phyloP scores from a whole-genome alignment of 2,113 vertebrate genomes.

The Hemibagrus wyckioides region DNA sequence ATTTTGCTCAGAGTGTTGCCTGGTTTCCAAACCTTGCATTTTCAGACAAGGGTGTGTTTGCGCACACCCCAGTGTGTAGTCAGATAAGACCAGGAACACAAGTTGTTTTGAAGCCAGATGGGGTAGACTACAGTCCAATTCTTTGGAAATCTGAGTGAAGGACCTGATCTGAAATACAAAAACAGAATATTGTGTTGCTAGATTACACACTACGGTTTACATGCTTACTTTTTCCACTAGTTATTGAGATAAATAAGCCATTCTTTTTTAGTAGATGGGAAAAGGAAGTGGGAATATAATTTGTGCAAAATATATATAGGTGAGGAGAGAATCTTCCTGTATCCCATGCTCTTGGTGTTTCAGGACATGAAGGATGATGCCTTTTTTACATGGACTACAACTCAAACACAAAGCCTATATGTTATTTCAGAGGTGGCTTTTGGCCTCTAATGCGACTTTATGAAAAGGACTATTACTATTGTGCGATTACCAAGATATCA shows the following conservation, averaged over 20 bases:
- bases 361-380: neutral
- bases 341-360: neutral
- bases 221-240: neutral
- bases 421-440: constrained; percentile 53
- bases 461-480: constrained; percentile 51
- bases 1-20: constrained; percentile 59
- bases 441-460: constrained; percentile 55
- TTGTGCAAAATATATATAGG: neutral
- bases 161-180: neutral
- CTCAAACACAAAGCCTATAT: constrained; percentile 60
- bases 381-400: constrained; percentile 27
- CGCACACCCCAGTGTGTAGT: constrained; percentile 38
- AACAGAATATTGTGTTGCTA: neutral
- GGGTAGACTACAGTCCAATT: neutral
- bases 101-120: constrained; percentile 24
- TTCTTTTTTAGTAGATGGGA: neutral
- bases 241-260: neutral
- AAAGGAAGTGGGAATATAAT: neutral
- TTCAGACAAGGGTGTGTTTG: constrained; percentile 46
- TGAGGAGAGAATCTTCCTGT: neutral
- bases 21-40: constrained; percentile 52
- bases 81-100: constrained; percentile 2
- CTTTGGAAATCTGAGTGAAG: neutral
- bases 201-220: neutral
- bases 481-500: constrained; percentile 23